Evolutionary conservation across 2,888 invertebrate genomes (phyloP).

Genomic region (Notodonta ziczac): DNA sequence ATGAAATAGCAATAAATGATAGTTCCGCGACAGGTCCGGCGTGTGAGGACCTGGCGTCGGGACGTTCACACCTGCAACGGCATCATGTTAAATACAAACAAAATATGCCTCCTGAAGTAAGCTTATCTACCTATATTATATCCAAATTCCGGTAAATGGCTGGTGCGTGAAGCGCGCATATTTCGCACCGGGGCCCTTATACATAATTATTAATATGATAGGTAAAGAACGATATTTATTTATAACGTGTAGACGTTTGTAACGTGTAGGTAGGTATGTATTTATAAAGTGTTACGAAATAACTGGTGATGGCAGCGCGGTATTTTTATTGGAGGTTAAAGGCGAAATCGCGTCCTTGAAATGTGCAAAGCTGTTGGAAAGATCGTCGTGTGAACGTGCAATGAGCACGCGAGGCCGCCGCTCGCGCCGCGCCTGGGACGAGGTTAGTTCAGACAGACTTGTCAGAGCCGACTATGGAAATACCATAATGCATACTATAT

Average conservation of each 20-base stretch:
- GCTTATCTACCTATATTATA: no score
- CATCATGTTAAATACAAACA: neutral
- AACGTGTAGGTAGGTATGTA: neutral
- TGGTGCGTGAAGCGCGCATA: no score
- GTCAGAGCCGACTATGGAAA: no score
- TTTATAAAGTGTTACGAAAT: conserved; percentile 16
- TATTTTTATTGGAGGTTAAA: conserved; percentile 22
- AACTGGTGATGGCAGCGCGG: neutral
- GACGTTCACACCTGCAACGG: no score
- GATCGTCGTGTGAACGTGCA: neutral
- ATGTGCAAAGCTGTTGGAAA: neutral
- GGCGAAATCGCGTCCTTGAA: conserved; percentile 17
- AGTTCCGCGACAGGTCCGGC: neutral
- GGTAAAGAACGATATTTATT: no score
- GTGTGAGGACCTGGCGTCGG: no score
- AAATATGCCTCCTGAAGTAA: neutral
- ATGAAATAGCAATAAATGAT: neutral
- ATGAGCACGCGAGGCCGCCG: neutral
- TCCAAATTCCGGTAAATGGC: no score
- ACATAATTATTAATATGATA: no score
- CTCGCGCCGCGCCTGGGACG: neutral
- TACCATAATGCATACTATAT: no score
- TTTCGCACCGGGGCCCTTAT: no score
- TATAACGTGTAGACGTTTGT: no score
- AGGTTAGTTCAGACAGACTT: no score